phyloP scores from a whole-genome alignment of 2,113 vertebrate genomes.

The Callospermophilus lateralis region DNA sequence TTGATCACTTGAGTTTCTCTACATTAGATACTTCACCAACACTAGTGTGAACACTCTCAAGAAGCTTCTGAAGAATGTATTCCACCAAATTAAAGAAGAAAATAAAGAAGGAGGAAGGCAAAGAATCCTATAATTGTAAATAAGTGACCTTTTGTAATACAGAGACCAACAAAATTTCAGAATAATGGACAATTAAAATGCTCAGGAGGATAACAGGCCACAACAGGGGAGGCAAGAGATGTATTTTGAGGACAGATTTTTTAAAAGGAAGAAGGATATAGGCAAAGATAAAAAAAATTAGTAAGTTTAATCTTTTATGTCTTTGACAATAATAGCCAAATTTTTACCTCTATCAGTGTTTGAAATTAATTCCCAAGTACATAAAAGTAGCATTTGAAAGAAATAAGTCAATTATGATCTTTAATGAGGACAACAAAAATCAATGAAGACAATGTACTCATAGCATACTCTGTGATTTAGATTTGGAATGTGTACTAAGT shows the following conservation, averaged over 20 bases:
- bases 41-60: neutral
- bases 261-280: neutral
- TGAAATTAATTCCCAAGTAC: neutral
- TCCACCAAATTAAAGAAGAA: neutral
- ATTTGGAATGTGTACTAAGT: neutral
- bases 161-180: neutral
- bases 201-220: neutral
- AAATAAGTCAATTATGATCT: neutral
- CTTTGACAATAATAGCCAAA: neutral
- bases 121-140: neutral
- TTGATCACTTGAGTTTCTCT: neutral
- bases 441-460: neutral
- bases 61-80: neutral
- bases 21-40: neutral
- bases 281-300: neutral
- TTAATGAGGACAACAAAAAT: neutral
- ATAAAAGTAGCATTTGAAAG: neutral
- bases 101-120: neutral
- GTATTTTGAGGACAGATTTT: neutral
- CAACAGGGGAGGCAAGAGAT: neutral
- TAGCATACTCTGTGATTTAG: neutral
- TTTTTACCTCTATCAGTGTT: neutral
- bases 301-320: neutral
- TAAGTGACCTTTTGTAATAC: neutral
- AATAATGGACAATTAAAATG: neutral